phyloP scores from a whole-genome alignment of 2,797 vertebrate species.

The Coregonus suidteri region DNA sequence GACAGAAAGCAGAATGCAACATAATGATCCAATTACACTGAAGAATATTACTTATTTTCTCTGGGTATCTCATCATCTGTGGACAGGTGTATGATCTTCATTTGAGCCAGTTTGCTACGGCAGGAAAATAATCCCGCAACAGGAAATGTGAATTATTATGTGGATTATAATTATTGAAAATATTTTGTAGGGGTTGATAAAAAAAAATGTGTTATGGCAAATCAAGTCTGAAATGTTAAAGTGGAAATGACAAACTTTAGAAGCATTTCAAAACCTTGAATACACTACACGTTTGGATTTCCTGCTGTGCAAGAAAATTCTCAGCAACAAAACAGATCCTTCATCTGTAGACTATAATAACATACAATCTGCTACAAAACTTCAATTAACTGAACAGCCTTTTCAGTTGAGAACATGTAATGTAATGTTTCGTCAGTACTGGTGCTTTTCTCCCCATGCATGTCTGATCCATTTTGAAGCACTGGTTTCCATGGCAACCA shows the following conservation, averaged over 20 bases:
- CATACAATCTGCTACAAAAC: background rate
- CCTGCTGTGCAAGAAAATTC: too few relatives aligned
- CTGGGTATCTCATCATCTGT: background rate
- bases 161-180: too few relatives aligned
- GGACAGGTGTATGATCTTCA: background rate
- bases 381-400: background rate
- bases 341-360: background rate
- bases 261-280: too few relatives aligned
- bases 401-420: background rate
- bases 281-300: too few relatives aligned
- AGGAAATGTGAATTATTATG: too few relatives aligned
- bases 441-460: background rate
- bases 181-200: too few relatives aligned
- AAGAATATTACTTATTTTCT: conserved; percentile 17
- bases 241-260: too few relatives aligned
- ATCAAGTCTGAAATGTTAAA: too few relatives aligned
- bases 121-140: too few relatives aligned
- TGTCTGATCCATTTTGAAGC: conserved; percentile 37
- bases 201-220: too few relatives aligned
- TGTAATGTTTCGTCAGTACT: background rate
- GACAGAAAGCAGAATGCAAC: background rate
- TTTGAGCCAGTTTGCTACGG: too few relatives aligned
- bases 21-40: background rate
- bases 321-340: background rate
- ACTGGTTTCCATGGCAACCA: conserved; percentile 70